Evolutionary conservation across 2,888 invertebrate species (phyloP), one percentile per base, ranked within the genome.

Genomic region (Leptopilina syphax): DNA sequence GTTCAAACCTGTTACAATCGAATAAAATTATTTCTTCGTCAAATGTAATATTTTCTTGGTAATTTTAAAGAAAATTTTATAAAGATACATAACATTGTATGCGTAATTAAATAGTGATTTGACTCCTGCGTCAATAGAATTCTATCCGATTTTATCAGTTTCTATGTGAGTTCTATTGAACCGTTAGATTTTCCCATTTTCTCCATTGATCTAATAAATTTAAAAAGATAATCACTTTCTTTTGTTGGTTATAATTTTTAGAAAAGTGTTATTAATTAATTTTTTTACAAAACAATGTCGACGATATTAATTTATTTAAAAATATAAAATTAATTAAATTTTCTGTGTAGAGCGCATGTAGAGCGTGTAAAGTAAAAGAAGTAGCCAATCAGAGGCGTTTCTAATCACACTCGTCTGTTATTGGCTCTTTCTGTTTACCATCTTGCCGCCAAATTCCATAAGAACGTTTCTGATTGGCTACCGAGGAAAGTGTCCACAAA

Each of bases 371-470:
- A 12, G 12, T 3, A 10, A 50, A 24, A 8, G 4, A 73, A 57
- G n/a, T 54, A 24, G 47, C 70, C 70, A 70, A 70, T 70, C 50
- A 54, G 7, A 0, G 0, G 2, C 0, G 6, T 73, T 57, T 73
- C 73, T 50, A n/a, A 8, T 73, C 4, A n/a, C 57, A 6, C n/a
- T 1, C 9, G 13, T 7, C 5, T n/a, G 13, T 8, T 7, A 73
- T 73, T 57, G 57, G 73, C 1, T 54, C n/a, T 8, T n/a, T 5
- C 34, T n/a, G 9, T 27, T 73, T 5, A 6, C 12, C 3, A 73
- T 8, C 34, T 73, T 73, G 73, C n/a, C 73, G 73, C 73, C 73
- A 73, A 73, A 73, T 73, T 70, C 50, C 10, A 12, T 54, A 8
- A 70, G 7, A 24, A 24, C 27, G 6, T 8, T 24, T 70, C 27